phyloP scores from a whole-genome alignment of 2,888 invertebrate genomes.

The Drosophila gaucha region DNA sequence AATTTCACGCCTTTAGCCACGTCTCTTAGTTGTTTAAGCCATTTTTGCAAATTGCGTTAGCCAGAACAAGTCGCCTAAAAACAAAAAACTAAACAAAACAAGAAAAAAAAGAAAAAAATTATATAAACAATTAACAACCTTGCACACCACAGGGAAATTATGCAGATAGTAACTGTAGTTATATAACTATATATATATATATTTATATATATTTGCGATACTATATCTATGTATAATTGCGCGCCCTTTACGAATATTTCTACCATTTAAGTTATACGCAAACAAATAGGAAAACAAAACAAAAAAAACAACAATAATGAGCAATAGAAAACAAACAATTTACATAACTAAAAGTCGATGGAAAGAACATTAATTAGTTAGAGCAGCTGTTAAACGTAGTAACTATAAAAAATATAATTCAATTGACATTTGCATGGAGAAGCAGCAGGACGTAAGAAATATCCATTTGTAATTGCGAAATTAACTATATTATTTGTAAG shows the following conservation, averaged over 20 bases:
- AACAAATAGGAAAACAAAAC: constrained; percentile 5
- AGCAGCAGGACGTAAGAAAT: constrained; percentile 5
- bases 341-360: constrained; percentile 2
- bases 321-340: constrained; percentile 21
- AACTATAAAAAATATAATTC: constrained; percentile 29
- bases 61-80: constrained; percentile 53
- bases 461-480: constrained; percentile 26
- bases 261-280: constrained; percentile 41
- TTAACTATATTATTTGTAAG: constrained; percentile 33
- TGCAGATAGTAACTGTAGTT: constrained; percentile 40
- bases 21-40: constrained; percentile 73
- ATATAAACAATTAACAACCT: constrained; percentile 32
- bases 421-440: constrained; percentile 41
- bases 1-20: constrained; percentile 79
- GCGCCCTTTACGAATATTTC: constrained; percentile 35
- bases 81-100: constrained; percentile 41
- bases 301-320: constrained; percentile 3
- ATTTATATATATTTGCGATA: constrained; percentile 19
- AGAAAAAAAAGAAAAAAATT: not conserved
- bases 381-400: constrained; percentile 26
- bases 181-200: constrained; percentile 20
- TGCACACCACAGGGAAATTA: constrained; percentile 42
- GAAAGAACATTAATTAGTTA: constrained; percentile 5
- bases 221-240: constrained; percentile 36
- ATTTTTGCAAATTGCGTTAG: constrained; percentile 64